Percentiles rank a stretch among this genome's conserved stretches.
Evolutionary conservation across 2,797 vertebrate genomes (phyloP).

Genomic region (Clarias fuscus): DNA sequence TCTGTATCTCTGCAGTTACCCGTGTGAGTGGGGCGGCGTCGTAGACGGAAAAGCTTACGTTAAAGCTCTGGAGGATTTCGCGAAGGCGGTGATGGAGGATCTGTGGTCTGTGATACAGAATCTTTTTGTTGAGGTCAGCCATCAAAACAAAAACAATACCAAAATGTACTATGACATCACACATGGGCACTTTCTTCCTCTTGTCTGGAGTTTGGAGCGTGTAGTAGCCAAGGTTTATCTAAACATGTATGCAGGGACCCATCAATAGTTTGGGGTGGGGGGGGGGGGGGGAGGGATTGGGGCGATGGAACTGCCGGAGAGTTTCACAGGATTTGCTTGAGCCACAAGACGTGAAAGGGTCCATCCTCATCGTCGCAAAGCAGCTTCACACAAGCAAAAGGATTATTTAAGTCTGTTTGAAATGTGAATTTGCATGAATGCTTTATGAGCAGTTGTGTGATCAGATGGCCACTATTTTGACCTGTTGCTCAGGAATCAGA

Average conservation of each 20-base stretch:
- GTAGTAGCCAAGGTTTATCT: slow-evolving; percentile 70
- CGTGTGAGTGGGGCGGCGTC: slow-evolving; percentile 81
- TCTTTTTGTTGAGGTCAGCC: slow-evolving; percentile 76
- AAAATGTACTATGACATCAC: slow-evolving; percentile 65
- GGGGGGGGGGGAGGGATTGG: too few species aligned
- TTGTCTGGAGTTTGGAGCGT: slow-evolving; percentile 64
- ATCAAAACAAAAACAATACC: background rate
- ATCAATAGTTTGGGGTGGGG: too few species aligned
- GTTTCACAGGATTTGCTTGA: too few species aligned
- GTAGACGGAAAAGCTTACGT: slow-evolving; percentile 76
- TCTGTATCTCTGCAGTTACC: slow-evolving; percentile 67
- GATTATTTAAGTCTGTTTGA: too few species aligned
- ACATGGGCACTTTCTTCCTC: slow-evolving; percentile 53
- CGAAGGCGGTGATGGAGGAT: slow-evolving; percentile 75
- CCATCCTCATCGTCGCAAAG: too few species aligned
- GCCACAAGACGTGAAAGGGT: too few species aligned
- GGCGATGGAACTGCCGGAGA: too few species aligned
- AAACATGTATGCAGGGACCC: too few species aligned
- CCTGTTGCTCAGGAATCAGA: slow-evolving; percentile 57
- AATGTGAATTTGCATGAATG: too few species aligned
- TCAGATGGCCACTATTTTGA: background rate
- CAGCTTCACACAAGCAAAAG: too few species aligned
- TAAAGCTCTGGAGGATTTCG: slow-evolving; percentile 79
- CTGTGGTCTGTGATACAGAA: slow-evolving; percentile 76
- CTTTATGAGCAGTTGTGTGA: background rate